phyloP scores from a whole-genome alignment of 2,888 invertebrate species.

The Trachelus tabidus region DNA sequence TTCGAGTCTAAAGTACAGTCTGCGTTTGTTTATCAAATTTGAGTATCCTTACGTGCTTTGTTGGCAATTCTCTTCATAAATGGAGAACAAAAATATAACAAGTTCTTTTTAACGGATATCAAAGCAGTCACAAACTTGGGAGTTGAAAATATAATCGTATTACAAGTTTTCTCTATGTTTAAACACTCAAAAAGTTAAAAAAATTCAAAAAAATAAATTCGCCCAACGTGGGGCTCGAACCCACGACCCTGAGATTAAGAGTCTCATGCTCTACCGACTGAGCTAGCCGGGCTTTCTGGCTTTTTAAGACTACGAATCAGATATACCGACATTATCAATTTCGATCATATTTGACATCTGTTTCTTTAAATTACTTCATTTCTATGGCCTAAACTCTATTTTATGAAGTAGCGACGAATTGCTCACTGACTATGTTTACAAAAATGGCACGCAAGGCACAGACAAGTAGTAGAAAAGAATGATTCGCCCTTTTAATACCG shows the following conservation, averaged over 20 bases:
- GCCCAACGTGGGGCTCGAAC: conserved; percentile 61
- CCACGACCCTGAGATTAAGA: conserved; percentile 62
- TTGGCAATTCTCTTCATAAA: too few relatives aligned
- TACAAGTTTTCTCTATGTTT: background rate
- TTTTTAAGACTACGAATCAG: background rate
- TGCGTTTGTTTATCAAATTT: too few relatives aligned
- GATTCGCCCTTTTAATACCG: background rate
- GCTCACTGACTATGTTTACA: background rate
- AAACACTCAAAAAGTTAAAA: too few relatives aligned
- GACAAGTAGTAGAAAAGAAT: background rate
- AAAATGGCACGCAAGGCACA: background rate
- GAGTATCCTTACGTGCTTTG: too few relatives aligned
- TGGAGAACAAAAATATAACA: too few relatives aligned
- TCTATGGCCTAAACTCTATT: background rate
- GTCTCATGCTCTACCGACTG: conserved; percentile 60
- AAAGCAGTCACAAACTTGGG: too few relatives aligned
- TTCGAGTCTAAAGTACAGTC: too few relatives aligned
- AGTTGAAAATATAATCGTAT: background rate
- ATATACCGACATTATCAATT: background rate
- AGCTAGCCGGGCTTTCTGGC: conserved; percentile 44
- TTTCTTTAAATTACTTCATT: background rate
- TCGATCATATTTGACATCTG: background rate
- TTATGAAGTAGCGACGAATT: background rate
- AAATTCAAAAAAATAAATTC: conserved; percentile 4
- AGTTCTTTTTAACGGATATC: too few relatives aligned